phyloP scores from a whole-genome alignment of 2,113 vertebrate species.

The Platichthys stellatus region DNA sequence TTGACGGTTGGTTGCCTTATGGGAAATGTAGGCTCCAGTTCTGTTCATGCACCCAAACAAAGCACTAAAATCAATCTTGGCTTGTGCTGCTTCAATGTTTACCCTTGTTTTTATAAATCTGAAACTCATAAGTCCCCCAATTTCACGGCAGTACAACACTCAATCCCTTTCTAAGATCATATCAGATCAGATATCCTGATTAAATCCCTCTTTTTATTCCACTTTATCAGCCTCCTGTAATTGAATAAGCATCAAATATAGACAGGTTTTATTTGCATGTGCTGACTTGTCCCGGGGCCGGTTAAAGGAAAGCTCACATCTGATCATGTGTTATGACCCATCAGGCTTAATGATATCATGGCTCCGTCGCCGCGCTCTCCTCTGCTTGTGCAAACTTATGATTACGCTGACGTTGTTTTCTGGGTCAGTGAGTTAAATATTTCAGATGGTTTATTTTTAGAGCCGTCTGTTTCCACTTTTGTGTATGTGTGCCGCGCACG shows the following conservation, averaged over 20 bases:
- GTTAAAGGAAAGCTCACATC: slow-evolving; percentile 12
- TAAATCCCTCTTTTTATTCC: slow-evolving; percentile 3
- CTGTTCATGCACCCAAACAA: neutral
- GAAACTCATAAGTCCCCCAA: too few species aligned
- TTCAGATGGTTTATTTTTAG: slow-evolving; percentile 86
- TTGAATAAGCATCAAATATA: neutral
- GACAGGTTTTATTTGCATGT: neutral
- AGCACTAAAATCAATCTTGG: neutral
- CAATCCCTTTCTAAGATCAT: neutral
- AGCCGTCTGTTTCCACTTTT: slow-evolving; percentile 77
- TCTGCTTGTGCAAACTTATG: slow-evolving; percentile 74
- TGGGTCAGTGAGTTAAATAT: slow-evolving; percentile 88
- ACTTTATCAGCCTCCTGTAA: slow-evolving; percentile 15
- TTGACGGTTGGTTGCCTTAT: neutral
- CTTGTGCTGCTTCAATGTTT: neutral
- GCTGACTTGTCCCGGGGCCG: neutral
- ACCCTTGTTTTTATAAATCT: neutral
- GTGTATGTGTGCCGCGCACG: slow-evolving; percentile 49
- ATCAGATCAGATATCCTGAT: slow-evolving; percentile 20
- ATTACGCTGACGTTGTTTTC: slow-evolving; percentile 79
- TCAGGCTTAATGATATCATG: slow-evolving; percentile 78
- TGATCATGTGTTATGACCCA: slow-evolving; percentile 40
- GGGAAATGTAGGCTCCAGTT: neutral
- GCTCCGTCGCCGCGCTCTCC: slow-evolving; percentile 44
- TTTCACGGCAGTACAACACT: too few species aligned